A percentile compares a stretch with the other conserved stretches of the same genome.
These are phyloP conservation scores for Parthenolecanium corni DNA, from an alignment of 2,888 invertebrate species.

Conservation along the genomic window DNA sequence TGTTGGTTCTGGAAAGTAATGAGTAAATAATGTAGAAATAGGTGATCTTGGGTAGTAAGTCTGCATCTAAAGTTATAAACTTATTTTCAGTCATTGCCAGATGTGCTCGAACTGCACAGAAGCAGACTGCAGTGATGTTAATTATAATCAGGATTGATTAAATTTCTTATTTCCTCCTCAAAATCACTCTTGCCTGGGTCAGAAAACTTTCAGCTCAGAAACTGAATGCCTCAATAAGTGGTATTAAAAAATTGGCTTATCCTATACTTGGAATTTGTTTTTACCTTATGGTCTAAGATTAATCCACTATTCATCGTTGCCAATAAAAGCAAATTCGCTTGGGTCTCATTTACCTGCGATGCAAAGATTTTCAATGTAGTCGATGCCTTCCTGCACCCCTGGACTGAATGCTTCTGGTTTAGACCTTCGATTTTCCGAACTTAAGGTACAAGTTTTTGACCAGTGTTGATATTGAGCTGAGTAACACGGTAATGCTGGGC, in stretches of 20 bases:
- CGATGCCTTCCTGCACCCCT: conserved; percentile 59
- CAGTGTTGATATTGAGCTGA: conserved; percentile 44
- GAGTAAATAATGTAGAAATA: conserved; percentile 3
- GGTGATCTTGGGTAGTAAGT: too few relatives aligned
- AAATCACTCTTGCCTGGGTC: too few relatives aligned
- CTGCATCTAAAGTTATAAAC: too few relatives aligned
- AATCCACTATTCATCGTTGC: background rate
- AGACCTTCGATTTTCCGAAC: conserved; percentile 58
- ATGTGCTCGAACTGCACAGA: too few relatives aligned
- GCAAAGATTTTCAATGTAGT: conserved; percentile 77
- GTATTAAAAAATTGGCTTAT: background rate
- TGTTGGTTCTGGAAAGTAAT: background rate
- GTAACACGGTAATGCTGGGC: conserved; percentile 39
- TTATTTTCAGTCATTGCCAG: too few relatives aligned
- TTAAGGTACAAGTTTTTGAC: conserved; percentile 51
- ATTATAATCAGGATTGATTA: too few relatives aligned
- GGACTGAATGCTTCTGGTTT: conserved; percentile 62
- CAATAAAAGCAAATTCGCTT: too few relatives aligned
- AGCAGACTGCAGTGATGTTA: too few relatives aligned
- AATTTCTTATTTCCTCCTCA: too few relatives aligned
- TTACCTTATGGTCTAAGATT: background rate
- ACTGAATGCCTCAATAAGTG: background rate
- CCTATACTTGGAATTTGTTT: background rate
- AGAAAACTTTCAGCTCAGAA: too few relatives aligned
- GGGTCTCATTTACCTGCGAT: conserved; percentile 1